These are phyloP conservation scores for Mythimna loreyi DNA, from an alignment of 2,888 invertebrate species.

Conservation along the genomic window DNA sequence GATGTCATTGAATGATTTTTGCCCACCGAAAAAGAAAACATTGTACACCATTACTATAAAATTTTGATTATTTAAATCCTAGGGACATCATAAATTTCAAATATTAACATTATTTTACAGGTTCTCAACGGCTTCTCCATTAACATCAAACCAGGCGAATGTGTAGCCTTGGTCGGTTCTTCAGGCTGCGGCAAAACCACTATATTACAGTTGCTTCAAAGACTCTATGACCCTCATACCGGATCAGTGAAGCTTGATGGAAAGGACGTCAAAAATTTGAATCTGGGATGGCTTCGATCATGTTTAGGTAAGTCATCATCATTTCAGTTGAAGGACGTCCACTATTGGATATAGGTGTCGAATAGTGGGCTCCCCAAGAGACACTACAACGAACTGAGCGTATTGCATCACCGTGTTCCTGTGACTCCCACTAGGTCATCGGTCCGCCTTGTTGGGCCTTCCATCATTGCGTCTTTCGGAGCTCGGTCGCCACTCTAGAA, in stretches of 20 bases:
- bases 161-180: conserved; percentile 93
- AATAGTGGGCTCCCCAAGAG: too few species aligned
- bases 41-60: too few species aligned
- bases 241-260: conserved; percentile 92
- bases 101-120: conserved; percentile 68
- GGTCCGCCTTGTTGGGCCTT: too few species aligned
- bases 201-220: conserved; percentile 93
- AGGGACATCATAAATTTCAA: neutral
- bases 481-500: too few species aligned
- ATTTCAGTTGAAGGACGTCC: too few species aligned
- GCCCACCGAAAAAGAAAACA: too few species aligned
- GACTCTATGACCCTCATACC: conserved; percentile 93
- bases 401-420: too few species aligned
- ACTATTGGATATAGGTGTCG: too few species aligned
- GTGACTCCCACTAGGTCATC: too few species aligned
- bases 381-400: too few species aligned
- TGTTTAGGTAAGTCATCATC: conserved; percentile 90
- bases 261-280: conserved; percentile 92
- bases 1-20: too few species aligned
- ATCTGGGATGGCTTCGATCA: conserved; percentile 94
- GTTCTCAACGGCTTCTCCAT: conserved; percentile 93
- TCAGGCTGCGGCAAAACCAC: conserved; percentile 96
- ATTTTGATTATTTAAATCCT: neutral
- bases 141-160: conserved; percentile 92
- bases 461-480: too few species aligned